These are phyloP conservation scores for Eucera pruinosa DNA, from an alignment of 2,888 invertebrate species.

Conservation along the genomic window DNA sequence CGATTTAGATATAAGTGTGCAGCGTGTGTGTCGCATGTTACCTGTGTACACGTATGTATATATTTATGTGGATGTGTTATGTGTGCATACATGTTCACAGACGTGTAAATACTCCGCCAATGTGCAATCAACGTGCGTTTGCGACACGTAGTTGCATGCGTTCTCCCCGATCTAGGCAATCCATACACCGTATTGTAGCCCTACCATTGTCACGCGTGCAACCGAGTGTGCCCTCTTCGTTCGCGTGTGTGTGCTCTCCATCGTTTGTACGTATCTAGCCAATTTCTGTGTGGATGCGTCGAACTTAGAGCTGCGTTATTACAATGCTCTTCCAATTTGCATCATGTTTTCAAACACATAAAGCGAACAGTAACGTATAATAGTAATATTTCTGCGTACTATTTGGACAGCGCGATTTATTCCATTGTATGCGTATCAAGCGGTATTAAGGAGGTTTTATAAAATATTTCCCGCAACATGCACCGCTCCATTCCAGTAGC, in stretches of 20 bases:
- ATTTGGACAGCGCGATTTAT: not conserved
- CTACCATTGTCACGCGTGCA: too few species aligned
- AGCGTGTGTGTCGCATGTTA: constrained; percentile 63
- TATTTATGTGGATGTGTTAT: constrained; percentile 37
- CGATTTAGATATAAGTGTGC: constrained; percentile 57
- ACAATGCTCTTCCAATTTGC: too few species aligned
- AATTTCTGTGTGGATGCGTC: not conserved
- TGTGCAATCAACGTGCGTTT: constrained; percentile 24
- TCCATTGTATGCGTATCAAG: not conserved
- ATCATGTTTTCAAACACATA: too few species aligned
- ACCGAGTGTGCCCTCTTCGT: not conserved
- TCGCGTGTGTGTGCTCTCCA: not conserved
- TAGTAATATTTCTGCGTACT: not conserved
- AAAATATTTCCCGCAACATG: not conserved
- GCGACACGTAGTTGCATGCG: constrained; percentile 56
- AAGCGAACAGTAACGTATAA: too few species aligned
- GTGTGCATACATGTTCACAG: not conserved
- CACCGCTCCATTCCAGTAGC: not conserved
- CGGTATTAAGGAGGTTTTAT: not conserved
- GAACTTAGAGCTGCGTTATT: not conserved
- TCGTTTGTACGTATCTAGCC: not conserved
- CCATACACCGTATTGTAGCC: not conserved
- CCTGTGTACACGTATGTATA: constrained; percentile 38
- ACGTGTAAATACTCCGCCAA: constrained; percentile 35
- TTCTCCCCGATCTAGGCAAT: constrained; percentile 3